phyloP scores from a whole-genome alignment of 2,797 vertebrate genomes.

The Trachurus trachurus region DNA sequence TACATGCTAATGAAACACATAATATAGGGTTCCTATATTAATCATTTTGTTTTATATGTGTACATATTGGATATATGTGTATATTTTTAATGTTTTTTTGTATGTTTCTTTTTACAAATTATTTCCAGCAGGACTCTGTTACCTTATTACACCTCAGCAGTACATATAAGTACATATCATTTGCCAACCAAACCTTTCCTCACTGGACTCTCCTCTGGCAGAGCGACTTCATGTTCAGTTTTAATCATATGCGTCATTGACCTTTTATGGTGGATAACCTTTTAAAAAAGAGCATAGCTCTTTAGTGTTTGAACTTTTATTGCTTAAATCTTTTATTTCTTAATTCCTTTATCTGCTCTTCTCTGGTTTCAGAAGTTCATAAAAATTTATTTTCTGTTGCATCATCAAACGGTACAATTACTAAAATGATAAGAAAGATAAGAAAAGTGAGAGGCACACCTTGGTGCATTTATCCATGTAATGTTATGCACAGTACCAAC shows the following conservation, averaged over 20 bases:
- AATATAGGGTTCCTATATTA: conserved; percentile 21
- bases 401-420: conserved; percentile 49
- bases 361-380: conserved; percentile 39
- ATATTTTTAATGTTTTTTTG: conserved; percentile 19
- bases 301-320: conserved; percentile 50
- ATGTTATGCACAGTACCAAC: conserved; percentile 18
- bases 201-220: conserved; percentile 14
- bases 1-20: not conserved
- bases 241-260: conserved; percentile 61
- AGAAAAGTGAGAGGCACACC: conserved; percentile 1
- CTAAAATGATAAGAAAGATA: conserved; percentile 13
- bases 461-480: conserved; percentile 14
- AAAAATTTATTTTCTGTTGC: conserved; percentile 48
- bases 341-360: conserved; percentile 53
- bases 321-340: conserved; percentile 45
- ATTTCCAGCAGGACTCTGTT: conserved; percentile 19
- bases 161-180: conserved; percentile 26
- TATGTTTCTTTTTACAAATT: conserved; percentile 18
- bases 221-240: conserved; percentile 36
- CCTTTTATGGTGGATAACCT: conserved; percentile 39
- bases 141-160: conserved; percentile 21
- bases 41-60: conserved; percentile 50
- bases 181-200: conserved; percentile 32
- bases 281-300: conserved; percentile 41
- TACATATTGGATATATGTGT: conserved; percentile 20